A percentile compares a stretch with the other conserved stretches of the same genome.
phyloP scores from a whole-genome alignment of 2,888 invertebrate species.

The Adelphocoris suturalis region DNA sequence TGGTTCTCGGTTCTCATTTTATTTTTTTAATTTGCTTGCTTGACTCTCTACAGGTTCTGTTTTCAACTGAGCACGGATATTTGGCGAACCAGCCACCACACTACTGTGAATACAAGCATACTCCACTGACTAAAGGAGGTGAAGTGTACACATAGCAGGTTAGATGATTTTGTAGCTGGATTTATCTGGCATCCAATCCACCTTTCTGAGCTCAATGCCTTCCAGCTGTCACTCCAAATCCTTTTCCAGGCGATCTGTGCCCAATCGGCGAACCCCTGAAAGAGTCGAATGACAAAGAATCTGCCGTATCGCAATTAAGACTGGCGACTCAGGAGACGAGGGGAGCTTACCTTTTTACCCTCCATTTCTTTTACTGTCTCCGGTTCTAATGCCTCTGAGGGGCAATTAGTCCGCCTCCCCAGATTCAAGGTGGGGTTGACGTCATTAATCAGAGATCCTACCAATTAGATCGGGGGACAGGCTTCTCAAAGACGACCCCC shows the following conservation, averaged over 20 bases:
- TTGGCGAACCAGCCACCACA: too few relatives aligned
- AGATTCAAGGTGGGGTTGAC: slow-evolving; percentile 63
- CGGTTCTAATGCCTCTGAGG: slow-evolving; percentile 57
- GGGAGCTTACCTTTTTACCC: slow-evolving; percentile 62
- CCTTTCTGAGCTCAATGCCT: not conserved
- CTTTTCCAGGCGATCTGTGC: not conserved
- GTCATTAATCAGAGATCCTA: slow-evolving; percentile 69
- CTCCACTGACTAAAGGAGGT: too few relatives aligned
- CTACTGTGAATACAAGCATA: too few relatives aligned
- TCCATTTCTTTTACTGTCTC: slow-evolving; percentile 66
- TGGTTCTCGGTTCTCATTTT: too few relatives aligned
- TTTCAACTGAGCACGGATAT: too few relatives aligned
- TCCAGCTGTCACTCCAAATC: not conserved
- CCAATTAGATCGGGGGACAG: slow-evolving; percentile 53
- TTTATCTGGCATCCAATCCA: not conserved
- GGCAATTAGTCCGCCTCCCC: slow-evolving; percentile 58
- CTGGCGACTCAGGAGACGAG: slow-evolving; percentile 13
- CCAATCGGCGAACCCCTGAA: not conserved
- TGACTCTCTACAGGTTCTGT: too few relatives aligned
- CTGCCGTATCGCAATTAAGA: slow-evolving; percentile 14
- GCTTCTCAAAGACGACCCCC: not conserved
- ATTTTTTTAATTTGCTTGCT: too few relatives aligned
- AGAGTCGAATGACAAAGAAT: not conserved
- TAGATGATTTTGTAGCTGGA: too few relatives aligned
- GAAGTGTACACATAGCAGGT: too few relatives aligned